Conservation (phyloP, 2,888 invertebrate species). For the Lasioglossum villosulum region DNA sequence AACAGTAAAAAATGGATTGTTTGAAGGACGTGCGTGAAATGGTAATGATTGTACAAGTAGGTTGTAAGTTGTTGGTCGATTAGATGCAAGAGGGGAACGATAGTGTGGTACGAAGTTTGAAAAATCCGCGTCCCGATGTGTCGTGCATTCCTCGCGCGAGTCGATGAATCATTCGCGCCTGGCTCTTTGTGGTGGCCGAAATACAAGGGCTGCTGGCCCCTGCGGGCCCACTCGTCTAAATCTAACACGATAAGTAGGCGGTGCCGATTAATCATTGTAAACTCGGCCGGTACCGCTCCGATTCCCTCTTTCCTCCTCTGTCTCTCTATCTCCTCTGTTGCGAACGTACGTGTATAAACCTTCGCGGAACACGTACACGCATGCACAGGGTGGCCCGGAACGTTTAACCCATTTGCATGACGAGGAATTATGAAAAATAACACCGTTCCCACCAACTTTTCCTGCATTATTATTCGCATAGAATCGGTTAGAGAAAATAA, state of each 20-base stretch:
- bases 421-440: background rate
- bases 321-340: constrained; percentile 39
- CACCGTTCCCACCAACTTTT: background rate
- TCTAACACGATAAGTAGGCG: constrained; percentile 81
- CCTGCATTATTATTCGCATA: background rate
- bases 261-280: constrained; percentile 81
- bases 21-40: background rate
- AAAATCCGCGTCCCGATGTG: constrained; percentile 59
- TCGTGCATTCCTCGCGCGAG: constrained; percentile 65
- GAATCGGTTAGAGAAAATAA: background rate
- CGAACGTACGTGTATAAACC: constrained; percentile 31
- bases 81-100: background rate
- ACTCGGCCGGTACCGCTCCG: constrained; percentile 72
- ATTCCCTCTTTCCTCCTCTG: constrained; percentile 49
- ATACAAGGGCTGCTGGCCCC: constrained; percentile 72
- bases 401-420: constrained; percentile 13
- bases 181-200: constrained; percentile 71
- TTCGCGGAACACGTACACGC: constrained; percentile 48
- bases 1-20: background rate
- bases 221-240: constrained; percentile 72
- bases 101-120: constrained; percentile 21
- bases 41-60: background rate
- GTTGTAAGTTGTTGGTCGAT: constrained; percentile 1
- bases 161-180: constrained; percentile 67
- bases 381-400: constrained; percentile 53